phyloP scores from a whole-genome alignment of 1,140 invertebrate species.

The Phymastichus coffea region DNA sequence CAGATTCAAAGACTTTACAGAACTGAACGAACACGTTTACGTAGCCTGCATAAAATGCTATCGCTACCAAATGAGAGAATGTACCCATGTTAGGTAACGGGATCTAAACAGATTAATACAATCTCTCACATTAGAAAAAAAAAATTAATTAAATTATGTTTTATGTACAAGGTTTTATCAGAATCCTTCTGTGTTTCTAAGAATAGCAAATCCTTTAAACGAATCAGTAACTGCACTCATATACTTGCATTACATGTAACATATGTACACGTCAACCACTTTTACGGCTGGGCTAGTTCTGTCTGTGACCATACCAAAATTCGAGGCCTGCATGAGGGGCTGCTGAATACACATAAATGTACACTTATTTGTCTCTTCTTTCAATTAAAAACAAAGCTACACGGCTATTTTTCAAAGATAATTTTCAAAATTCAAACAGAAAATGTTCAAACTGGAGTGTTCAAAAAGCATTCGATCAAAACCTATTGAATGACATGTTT shows the following conservation, averaged over 20 bases:
- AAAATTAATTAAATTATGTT: too few relatives aligned
- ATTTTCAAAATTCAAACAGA: too few relatives aligned
- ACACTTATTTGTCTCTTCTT: constrained; percentile 6
- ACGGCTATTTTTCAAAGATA: too few relatives aligned
- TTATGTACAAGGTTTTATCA: background rate
- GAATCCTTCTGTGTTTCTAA: too few relatives aligned
- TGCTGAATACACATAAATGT: constrained; percentile 8
- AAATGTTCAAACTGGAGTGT: too few relatives aligned
- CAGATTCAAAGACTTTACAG: constrained; percentile 66
- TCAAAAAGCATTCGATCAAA: too few relatives aligned
- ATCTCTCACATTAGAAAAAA: constrained; percentile 31
- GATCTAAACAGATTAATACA: constrained; percentile 57
- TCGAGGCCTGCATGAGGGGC: constrained; percentile 17
- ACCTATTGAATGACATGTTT: too few relatives aligned
- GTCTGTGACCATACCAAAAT: constrained; percentile 25
- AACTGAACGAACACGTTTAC: constrained; percentile 66
- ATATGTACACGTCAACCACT: background rate
- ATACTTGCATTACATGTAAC: too few relatives aligned
- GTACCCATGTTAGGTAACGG: constrained; percentile 58
- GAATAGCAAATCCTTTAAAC: too few relatives aligned
- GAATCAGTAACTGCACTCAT: too few relatives aligned
- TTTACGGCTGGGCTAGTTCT: constrained; percentile 25
- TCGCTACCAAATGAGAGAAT: constrained; percentile 60
- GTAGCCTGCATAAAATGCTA: constrained; percentile 66
- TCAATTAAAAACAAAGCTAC: too few relatives aligned